Evolutionary conservation across 1,140 invertebrate species (phyloP).

Genomic region (Drosophila grimshawi): DNA sequence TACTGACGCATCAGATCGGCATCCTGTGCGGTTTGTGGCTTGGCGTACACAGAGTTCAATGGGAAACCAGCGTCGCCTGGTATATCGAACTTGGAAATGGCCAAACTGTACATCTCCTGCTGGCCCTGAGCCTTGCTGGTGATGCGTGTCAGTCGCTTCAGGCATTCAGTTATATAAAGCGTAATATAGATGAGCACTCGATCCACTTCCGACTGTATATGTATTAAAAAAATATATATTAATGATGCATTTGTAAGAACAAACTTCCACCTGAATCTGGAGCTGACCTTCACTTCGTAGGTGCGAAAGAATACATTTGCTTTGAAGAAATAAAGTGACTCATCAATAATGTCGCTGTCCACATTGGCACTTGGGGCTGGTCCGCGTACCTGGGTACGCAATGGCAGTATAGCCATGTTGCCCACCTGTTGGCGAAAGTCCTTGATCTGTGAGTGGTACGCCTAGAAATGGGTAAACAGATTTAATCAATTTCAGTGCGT

Average conservation of each 20-base stretch:
- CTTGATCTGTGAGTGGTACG: conserved; percentile 96
- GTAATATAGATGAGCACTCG: conserved; percentile 99
- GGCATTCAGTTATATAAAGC: conserved; percentile 99
- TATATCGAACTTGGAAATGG: conserved; percentile 97
- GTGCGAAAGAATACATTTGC: conserved; percentile 99
- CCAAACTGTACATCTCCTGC: conserved; percentile 98
- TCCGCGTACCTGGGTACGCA: conserved; percentile 93
- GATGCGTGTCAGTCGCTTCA: conserved; percentile 97
- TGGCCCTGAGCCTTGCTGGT: conserved; percentile 94
- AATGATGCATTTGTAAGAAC: not conserved
- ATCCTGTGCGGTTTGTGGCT: conserved; percentile 91
- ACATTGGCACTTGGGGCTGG: conserved; percentile 91
- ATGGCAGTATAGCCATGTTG: conserved; percentile 96
- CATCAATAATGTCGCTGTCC: conserved; percentile 98
- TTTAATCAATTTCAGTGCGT: not conserved
- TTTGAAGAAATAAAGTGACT: conserved; percentile 98
- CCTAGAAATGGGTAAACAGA: conserved; percentile 86
- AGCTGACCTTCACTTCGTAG: conserved; percentile 97
- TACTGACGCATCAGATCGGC: conserved; percentile 96
- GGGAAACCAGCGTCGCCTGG: conserved; percentile 98
- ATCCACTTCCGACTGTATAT: conserved; percentile 95
- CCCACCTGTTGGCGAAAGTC: conserved; percentile 91
- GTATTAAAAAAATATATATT: not conserved
- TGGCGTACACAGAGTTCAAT: conserved; percentile 98
- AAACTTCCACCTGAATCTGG: not conserved